These are phyloP conservation scores for Sebastes minor DNA, from an alignment of 2,797 vertebrate species.

Conservation along the genomic window DNA sequence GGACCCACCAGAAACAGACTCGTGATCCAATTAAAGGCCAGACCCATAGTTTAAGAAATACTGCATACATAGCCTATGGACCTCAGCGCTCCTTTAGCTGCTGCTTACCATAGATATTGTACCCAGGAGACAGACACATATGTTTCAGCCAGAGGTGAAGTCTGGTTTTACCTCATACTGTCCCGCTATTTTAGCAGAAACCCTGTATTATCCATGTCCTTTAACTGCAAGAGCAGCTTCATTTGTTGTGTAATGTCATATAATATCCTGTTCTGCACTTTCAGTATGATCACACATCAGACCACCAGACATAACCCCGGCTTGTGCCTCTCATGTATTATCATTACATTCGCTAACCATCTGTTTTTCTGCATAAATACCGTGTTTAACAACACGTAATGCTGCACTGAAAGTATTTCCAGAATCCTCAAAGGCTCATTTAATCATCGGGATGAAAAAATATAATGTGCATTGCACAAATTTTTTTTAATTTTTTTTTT, in stretches of 20 bases:
- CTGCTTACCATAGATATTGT: conserved; percentile 42
- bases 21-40: conserved; percentile 73
- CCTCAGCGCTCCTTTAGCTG: conserved; percentile 20
- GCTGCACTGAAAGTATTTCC: background rate
- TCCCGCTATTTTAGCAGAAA: conserved; percentile 19
- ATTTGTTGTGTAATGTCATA: background rate
- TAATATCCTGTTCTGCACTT: background rate
- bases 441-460: background rate
- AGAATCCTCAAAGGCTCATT: background rate
- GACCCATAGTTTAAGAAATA: conserved; percentile 55
- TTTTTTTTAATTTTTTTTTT: background rate
- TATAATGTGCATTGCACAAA: background rate
- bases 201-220: background rate
- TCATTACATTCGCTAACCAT: background rate
- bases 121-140: conserved; percentile 39
- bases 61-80: conserved; percentile 27
- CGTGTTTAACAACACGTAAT: background rate
- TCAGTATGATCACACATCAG: background rate
- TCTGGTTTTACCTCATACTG: conserved; percentile 27
- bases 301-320: background rate
- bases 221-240: background rate
- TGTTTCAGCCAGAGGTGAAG: conserved; percentile 40
- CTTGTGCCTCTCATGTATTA: background rate
- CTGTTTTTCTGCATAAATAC: background rate
- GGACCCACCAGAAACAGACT: conserved; percentile 73